Percentiles rank a stretch among this genome's conserved stretches.
Conservation (phyloP, 2,888 invertebrate genomes). For the Dexiosoma caninum region DNA sequence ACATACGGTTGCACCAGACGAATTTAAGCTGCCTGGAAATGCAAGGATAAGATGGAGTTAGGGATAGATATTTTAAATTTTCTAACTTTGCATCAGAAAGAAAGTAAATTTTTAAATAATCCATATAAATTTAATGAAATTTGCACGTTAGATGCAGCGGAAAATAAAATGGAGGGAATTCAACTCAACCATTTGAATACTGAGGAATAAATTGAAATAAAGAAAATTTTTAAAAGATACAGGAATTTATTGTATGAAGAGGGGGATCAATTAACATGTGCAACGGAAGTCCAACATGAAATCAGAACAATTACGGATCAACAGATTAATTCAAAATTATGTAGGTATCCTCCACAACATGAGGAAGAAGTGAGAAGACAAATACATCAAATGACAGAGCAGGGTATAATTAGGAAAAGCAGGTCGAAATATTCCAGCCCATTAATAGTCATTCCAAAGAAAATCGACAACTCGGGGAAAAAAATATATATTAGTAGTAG, state of each 20-base stretch:
- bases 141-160: not conserved
- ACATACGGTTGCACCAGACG: slow-evolving; percentile 24
- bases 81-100: not conserved
- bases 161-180: not conserved
- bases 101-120: not conserved
- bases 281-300: not conserved
- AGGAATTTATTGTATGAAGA: not conserved
- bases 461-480: not conserved
- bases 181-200: not conserved
- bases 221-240: not conserved
- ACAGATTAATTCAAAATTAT: slow-evolving; percentile 12
- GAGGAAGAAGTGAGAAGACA: not conserved
- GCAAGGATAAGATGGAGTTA: slow-evolving; percentile 32
- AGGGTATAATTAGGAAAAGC: not conserved
- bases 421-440: slow-evolving; percentile 1
- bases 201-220: not conserved
- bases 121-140: not conserved
- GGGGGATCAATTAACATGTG: not conserved
- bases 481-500: not conserved
- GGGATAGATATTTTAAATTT: slow-evolving; percentile 4
- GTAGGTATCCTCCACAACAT: slow-evolving; percentile 14
- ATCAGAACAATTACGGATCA: not conserved
- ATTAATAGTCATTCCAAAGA: not conserved
- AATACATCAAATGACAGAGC: not conserved
- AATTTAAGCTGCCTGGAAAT: slow-evolving; percentile 40